Evolutionary conservation across 2,113 vertebrate species (phyloP), one percentile per base, ranked within the genome.

Genomic region (Chaetops frenatus): DNA sequence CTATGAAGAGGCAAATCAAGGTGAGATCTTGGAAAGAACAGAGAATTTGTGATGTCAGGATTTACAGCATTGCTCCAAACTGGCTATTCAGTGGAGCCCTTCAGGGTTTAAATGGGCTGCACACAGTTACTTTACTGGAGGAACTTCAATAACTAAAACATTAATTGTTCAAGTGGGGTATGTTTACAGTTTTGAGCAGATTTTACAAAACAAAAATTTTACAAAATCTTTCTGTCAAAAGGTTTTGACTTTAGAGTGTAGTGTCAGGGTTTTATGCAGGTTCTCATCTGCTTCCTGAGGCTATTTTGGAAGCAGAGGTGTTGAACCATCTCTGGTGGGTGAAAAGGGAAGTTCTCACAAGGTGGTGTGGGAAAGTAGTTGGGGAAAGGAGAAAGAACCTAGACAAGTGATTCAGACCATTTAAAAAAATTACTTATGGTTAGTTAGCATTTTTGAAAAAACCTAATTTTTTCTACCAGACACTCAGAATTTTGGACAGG

Each of bases 1-100:
- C 99, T 45, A 99, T 99, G 99, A 99, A 99, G 98, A 98, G 99
- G 98, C 99, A 99, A 98, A 99, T 99, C 96, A 99, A 99, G 99
- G 99, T 99, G 97, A 96, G 76, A 27, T 66, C 8, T 15, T 19
- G 19, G 12, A 20, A 47, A 40, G 47, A 73, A 4, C 6, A 67
- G 57, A 28, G 22, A 13, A 14, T 29, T 76, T 76, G 64, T 67
- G 40, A 17, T 74, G 35, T 81, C 64, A 65, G 73, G 78, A 35
- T 42, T 80, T 36, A 17, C 19, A 71, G 33, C 33, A 7, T 17
- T 84, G 53, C 15, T 81, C 45, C 35, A 69, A 29, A 24, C 23
- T 45, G 44, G 42, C 22, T 36, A 7, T 44, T 15, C 35, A 36
- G 33, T 62, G 58, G 29, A 77, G 33, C 38, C 14, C 27, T 50